Conservation (phyloP, 1,140 invertebrate species). For the Macrobrachium nipponense region DNA sequence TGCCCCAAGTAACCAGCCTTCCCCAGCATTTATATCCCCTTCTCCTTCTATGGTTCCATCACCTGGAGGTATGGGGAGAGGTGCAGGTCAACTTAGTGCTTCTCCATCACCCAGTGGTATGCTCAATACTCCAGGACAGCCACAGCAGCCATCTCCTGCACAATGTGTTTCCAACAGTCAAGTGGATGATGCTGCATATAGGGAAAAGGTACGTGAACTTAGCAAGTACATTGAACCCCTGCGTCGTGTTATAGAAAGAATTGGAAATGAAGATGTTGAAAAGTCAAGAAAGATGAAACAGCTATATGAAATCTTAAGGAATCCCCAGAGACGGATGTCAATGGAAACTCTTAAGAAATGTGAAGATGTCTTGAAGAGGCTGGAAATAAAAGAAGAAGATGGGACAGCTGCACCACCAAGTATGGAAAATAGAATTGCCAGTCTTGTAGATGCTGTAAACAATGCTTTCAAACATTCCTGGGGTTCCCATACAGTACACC, state of each 20-base stretch:
- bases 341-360: constrained; percentile 91
- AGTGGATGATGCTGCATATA: constrained; percentile 86
- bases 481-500: constrained; percentile 81
- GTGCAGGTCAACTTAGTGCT: constrained; percentile 48
- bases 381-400: constrained; percentile 73
- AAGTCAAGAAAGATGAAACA: constrained; percentile 93
- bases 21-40: constrained; percentile 56
- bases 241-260: constrained; percentile 84
- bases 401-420: constrained; percentile 73
- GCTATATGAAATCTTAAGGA: constrained; percentile 88
- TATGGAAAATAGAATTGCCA: constrained; percentile 48
- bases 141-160: constrained; percentile 64
- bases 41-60: constrained; percentile 59
- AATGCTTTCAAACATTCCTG: constrained; percentile 75
- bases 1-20: constrained; percentile 42
- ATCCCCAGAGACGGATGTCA: constrained; percentile 87
- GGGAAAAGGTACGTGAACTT: constrained; percentile 91
- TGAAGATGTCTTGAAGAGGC: constrained; percentile 88
- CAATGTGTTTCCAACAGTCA: constrained; percentile 60
- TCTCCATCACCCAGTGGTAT: constrained; percentile 56
- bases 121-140: constrained; percentile 62
- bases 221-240: constrained; percentile 91
- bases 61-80: constrained; percentile 57
- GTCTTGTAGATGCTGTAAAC: constrained; percentile 30
- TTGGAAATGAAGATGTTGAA: constrained; percentile 88